Percentiles rank a stretch among this genome's conserved stretches.
These are phyloP conservation scores for Epicampocera succincta DNA, from an alignment of 2,888 invertebrate species.

Conservation along the genomic window DNA sequence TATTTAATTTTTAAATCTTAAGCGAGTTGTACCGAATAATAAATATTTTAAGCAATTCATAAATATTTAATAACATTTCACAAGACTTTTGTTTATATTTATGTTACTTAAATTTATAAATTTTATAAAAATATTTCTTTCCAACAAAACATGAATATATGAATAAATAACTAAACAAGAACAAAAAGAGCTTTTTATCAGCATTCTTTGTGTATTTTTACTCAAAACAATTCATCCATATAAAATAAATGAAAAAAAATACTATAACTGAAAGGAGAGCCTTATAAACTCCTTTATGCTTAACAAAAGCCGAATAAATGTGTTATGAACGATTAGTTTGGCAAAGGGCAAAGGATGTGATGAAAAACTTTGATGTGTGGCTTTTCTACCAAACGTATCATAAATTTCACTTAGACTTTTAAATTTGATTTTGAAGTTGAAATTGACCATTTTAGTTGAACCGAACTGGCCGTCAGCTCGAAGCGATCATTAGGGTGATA, in stretches of 20 bases:
- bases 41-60: not conserved
- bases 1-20: not conserved
- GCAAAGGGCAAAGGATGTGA: conserved; percentile 40
- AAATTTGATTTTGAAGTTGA: conserved; percentile 42
- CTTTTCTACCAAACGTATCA: conserved; percentile 24
- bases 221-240: conserved; percentile 30
- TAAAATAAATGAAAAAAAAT: conserved; percentile 20
- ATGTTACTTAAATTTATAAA: conserved; percentile 34
- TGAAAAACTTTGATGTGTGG: conserved; percentile 23
- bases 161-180: conserved; percentile 36
- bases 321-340: conserved; percentile 58
- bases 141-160: conserved; percentile 26
- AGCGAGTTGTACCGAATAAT: not conserved
- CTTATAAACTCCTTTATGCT: conserved; percentile 4
- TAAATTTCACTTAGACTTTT: conserved; percentile 54
- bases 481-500: conserved; percentile 56
- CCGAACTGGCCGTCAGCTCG: not conserved
- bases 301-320: conserved; percentile 42
- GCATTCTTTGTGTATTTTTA: not conserved
- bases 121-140: conserved; percentile 3
- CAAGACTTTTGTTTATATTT: conserved; percentile 28
- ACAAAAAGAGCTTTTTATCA: conserved; percentile 30
- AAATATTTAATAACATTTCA: conserved; percentile 35
- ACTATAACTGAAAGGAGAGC: not conserved
- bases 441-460: conserved; percentile 35